A percentile compares a stretch with the other conserved stretches of the same genome.
phyloP scores from a whole-genome alignment of 30 jellyfish, hydroid and myxozoan species.

The Mastigias papua region DNA sequence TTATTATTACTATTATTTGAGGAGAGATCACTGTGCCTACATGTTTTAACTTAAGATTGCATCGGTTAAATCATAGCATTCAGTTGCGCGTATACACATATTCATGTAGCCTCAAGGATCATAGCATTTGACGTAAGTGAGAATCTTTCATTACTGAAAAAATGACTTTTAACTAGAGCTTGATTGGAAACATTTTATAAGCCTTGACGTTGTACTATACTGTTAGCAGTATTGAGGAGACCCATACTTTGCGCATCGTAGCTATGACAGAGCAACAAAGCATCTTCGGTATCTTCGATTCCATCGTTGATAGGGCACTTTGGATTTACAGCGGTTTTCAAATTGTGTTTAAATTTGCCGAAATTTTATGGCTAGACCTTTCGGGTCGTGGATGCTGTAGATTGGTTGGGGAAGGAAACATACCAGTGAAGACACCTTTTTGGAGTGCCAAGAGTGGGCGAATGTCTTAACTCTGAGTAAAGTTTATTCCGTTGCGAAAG shows the following conservation, averaged over 20 bases:
- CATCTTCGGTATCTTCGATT: not conserved
- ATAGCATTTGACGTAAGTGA: slow-evolving; percentile 12
- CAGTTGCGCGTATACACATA: not conserved
- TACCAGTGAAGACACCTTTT: not conserved
- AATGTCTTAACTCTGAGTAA: slow-evolving; percentile 8
- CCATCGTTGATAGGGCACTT: slow-evolving; percentile 10
- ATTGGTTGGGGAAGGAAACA: not conserved
- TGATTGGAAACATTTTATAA: slow-evolving; percentile 1
- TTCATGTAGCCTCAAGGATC: slow-evolving; percentile 48
- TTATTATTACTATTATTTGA: too few species aligned
- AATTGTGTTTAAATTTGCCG: not conserved
- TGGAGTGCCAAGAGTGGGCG: not conserved
- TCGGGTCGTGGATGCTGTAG: slow-evolving; percentile 13
- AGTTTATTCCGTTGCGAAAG: slow-evolving; percentile 13
- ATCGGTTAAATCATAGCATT: slow-evolving; percentile 8
- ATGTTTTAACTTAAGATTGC: not conserved
- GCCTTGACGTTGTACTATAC: not conserved
- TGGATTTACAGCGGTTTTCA: slow-evolving; percentile 8
- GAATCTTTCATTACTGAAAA: slow-evolving; percentile 18
- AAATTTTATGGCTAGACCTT: not conserved
- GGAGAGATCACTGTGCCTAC: not conserved
- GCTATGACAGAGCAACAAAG: slow-evolving; percentile 16
- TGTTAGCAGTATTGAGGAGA: slow-evolving; percentile 7
- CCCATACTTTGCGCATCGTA: slow-evolving; percentile 5
- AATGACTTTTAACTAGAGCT: not conserved